Evolutionary conservation across 2,888 invertebrate genomes (phyloP), one percentile per base, ranked within the genome.

Genomic region (Epirrhoe tristata): DNA sequence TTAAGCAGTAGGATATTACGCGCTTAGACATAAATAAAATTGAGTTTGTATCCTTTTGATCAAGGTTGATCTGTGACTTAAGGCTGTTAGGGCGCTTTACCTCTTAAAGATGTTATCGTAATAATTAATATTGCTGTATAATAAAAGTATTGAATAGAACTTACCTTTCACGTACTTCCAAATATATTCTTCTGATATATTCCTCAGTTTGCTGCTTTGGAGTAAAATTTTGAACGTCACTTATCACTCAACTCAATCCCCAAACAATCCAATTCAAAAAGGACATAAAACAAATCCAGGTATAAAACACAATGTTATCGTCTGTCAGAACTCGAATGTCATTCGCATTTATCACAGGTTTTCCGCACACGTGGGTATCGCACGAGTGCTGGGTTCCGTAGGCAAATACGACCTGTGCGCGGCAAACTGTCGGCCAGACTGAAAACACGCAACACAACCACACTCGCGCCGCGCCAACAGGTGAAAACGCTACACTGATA

Each of bases 91-190:
- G 39, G 39, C 12, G 10, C 7, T 39, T 43, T 12, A 3, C 12
- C 39, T 39, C 39, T 12, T 43, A 43, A 12, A 43, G 4, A 43
- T 12, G 3, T 43, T 43, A 43, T 43, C 2, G 4, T 43, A 12
- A 43, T 43, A 12, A 43, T 43, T 43, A 4, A n/a, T n/a, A n/a
- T n/a, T n/a, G n/a, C n/a, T n/a, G n/a, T n/a, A n/a, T n/a, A n/a
- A n/a, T n/a, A n/a, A n/a, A n/a, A n/a, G n/a, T n/a, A n/a, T n/a
- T n/a, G n/a, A n/a, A n/a, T 7, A 36, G 0, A 60, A 59, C 66
- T 58, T 85, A 92, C 93, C 93, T 91, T 90, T 90, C 77, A 92
- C 85, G 84, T 91, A 91, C 88, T 88, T 90, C 89, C 92, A 91
- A 86, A 92, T 85, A 78, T 87, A 90, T 81, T 88, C 85, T 81